These are phyloP conservation scores for Aphidius ervi DNA, from an alignment of 1,140 invertebrate species.

Conservation along the genomic window DNA sequence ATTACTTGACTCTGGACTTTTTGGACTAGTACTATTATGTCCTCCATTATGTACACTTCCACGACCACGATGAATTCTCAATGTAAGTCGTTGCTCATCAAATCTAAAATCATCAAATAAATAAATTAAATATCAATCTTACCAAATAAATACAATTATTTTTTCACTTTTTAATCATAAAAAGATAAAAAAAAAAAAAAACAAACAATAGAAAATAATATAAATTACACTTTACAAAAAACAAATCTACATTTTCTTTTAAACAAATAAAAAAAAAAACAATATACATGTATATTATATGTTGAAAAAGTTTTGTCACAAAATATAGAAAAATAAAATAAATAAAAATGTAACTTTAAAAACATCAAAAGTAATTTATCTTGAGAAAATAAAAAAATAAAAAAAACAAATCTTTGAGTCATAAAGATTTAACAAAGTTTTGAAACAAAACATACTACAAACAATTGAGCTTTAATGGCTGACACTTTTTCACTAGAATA, in stretches of 20 bases:
- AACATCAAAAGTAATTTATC: no score
- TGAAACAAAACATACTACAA: no score
- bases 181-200: no score
- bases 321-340: no score
- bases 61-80: slow-evolving; percentile 85
- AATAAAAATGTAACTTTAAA: no score
- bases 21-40: slow-evolving; percentile 56
- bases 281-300: no score
- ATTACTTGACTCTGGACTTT: slow-evolving; percentile 41
- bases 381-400: background rate
- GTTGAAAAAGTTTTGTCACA: no score
- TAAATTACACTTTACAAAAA: background rate
- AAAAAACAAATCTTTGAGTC: background rate
- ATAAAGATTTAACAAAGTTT: background rate
- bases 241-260: no score
- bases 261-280: background rate
- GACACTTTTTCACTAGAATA: no score
- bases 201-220: slow-evolving; percentile 4
- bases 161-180: background rate
- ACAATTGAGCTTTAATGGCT: no score
- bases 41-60: slow-evolving; percentile 57
- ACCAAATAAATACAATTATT: slow-evolving; percentile 1
- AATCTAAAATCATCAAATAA: slow-evolving; percentile 50
- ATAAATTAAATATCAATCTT: no score
- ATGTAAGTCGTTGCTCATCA: slow-evolving; percentile 81